Evolutionary conservation across 2,797 vertebrate genomes (phyloP).

Genomic region (Hybognathus amarus): DNA sequence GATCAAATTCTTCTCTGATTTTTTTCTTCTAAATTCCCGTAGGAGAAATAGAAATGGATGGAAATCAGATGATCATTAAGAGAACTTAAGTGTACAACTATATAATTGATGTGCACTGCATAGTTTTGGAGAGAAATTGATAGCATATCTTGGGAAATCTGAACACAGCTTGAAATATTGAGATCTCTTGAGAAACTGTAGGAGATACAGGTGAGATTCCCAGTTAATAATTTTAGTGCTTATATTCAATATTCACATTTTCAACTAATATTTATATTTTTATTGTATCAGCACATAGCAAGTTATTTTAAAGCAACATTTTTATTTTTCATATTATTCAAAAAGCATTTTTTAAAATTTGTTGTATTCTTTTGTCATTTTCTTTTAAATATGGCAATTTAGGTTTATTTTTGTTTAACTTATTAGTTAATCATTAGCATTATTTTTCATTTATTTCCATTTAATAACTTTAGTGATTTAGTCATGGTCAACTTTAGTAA

Average conservation of each 20-base stretch:
- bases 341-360: too few species aligned
- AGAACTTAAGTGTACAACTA: background rate
- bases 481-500: too few species aligned
- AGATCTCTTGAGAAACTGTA: background rate
- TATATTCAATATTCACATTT: too few species aligned
- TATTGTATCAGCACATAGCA: too few species aligned
- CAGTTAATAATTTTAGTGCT: too few species aligned
- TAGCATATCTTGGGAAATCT: background rate
- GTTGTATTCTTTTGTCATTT: too few species aligned
- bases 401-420: background rate
- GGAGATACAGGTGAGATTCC: background rate
- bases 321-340: too few species aligned
- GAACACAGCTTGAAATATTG: background rate
- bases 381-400: background rate
- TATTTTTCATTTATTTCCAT: background rate
- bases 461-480: background rate
- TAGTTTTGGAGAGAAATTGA: background rate
- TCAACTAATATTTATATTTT: too few species aligned
- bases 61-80: background rate
- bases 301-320: too few species aligned
- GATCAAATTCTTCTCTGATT: background rate
- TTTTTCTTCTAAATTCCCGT: background rate
- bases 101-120: background rate
- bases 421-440: background rate
- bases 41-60: background rate